These are phyloP conservation scores for Cyclargus thomasi DNA, from an alignment of 1,140 invertebrate species.

Conservation along the genomic window DNA sequence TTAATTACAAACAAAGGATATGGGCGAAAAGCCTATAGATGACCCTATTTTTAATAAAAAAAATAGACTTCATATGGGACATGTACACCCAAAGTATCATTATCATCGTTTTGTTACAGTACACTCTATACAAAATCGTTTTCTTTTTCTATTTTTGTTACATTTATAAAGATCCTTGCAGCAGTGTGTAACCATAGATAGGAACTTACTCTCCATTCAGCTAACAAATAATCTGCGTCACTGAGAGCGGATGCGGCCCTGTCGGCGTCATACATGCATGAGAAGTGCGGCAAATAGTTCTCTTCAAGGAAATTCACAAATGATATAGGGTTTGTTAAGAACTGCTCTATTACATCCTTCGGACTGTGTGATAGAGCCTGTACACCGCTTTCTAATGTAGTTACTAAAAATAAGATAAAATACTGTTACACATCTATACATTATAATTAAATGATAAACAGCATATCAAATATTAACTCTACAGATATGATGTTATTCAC, in stretches of 20 bases:
- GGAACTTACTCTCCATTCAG: slow-evolving; percentile 79
- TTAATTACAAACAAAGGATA: too few species aligned
- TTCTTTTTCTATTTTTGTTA: too few species aligned
- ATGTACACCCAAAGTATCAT: too few species aligned
- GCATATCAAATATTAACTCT: too few species aligned
- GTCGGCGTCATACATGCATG: slow-evolving; percentile 75
- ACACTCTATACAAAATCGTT: too few species aligned
- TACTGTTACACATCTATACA: neutral
- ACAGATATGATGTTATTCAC: too few species aligned
- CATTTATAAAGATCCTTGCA: too few species aligned
- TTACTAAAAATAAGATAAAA: slow-evolving; percentile 36
- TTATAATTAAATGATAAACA: neutral
- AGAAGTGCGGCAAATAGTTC: slow-evolving; percentile 84
- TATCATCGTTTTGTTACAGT: too few species aligned
- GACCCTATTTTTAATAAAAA: too few species aligned
- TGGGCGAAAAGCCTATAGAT: too few species aligned
- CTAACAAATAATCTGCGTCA: slow-evolving; percentile 78
- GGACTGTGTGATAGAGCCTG: slow-evolving; percentile 78
- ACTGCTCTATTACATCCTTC: slow-evolving; percentile 79
- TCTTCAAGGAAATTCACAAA: slow-evolving; percentile 83
- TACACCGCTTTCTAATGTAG: slow-evolving; percentile 33
- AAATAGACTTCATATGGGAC: too few species aligned
- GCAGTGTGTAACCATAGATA: too few species aligned
- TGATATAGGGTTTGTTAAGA: slow-evolving; percentile 77
- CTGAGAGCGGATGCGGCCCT: slow-evolving; percentile 78